Conservation (phyloP, 2,888 invertebrate species). For the Drosophila mercatorum region DNA sequence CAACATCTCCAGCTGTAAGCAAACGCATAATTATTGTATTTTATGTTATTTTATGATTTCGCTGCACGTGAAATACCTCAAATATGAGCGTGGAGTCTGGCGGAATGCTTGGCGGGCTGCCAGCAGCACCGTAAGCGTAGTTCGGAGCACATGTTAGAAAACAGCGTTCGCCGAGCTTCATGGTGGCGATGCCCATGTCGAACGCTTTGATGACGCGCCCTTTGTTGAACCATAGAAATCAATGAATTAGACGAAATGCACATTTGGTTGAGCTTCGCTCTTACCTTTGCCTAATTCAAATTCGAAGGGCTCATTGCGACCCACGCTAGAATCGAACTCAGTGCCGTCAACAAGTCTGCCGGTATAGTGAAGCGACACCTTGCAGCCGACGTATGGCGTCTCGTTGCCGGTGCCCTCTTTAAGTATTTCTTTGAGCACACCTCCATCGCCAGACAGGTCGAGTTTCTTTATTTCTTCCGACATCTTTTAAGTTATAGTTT, state of each 20-base stretch:
- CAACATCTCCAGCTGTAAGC: slow-evolving; percentile 93
- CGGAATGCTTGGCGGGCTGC: slow-evolving; percentile 95
- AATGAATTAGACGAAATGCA: not conserved
- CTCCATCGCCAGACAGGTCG: slow-evolving; percentile 82
- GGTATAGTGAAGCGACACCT: slow-evolving; percentile 93
- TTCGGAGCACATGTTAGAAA: slow-evolving; percentile 93
- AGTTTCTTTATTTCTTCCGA: slow-evolving; percentile 68
- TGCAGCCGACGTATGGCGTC: slow-evolving; percentile 89
- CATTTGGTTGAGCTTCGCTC: too few species aligned
- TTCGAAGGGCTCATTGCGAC: slow-evolving; percentile 92
- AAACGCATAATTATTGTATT: not conserved
- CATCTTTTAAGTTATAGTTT: slow-evolving; percentile 54
- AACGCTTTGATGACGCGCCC: slow-evolving; percentile 95
- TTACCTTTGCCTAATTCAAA: slow-evolving; percentile 94
- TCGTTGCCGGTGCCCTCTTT: slow-evolving; percentile 90
- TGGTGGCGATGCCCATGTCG: slow-evolving; percentile 96
- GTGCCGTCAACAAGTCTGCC: slow-evolving; percentile 94
- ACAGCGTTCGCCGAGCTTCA: slow-evolving; percentile 95
- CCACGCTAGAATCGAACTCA: slow-evolving; percentile 96
- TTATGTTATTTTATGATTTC: not conserved
- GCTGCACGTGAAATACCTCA: slow-evolving; percentile 87
- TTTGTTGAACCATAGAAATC: slow-evolving; percentile 74
- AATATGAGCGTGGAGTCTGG: slow-evolving; percentile 94
- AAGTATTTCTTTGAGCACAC: slow-evolving; percentile 82
- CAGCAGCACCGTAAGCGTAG: slow-evolving; percentile 95